Conservation (phyloP, 2,888 invertebrate genomes). For the Oscheius sp. region DNA sequence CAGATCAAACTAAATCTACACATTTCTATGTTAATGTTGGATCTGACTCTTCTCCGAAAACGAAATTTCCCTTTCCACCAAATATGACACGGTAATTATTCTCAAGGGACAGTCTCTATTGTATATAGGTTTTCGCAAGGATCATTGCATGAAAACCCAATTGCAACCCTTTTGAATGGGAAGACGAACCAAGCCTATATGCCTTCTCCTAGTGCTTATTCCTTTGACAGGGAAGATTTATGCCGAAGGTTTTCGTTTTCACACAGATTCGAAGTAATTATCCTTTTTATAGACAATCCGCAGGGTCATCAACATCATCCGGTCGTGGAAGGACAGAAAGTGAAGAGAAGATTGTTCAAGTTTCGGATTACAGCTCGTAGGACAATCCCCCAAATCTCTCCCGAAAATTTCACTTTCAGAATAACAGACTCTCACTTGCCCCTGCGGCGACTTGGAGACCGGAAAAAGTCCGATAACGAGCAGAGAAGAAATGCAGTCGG, state of each 20-base stretch:
- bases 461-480: slow-evolving; percentile 16
- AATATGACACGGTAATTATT: neutral
- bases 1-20: slow-evolving; percentile 15
- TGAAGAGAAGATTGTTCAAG: neutral
- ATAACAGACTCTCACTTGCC: slow-evolving; percentile 22
- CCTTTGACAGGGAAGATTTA: slow-evolving; percentile 1
- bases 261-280: neutral
- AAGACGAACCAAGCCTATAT: slow-evolving; percentile 11
- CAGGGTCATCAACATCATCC: slow-evolving; percentile 4
- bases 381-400: neutral
- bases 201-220: neutral
- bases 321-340: neutral
- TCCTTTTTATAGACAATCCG: slow-evolving; percentile 13
- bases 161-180: slow-evolving; percentile 1
- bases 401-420: slow-evolving; percentile 7
- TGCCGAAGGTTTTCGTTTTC: neutral
- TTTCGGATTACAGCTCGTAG: slow-evolving; percentile 8
- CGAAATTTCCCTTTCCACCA: slow-evolving; percentile 18
- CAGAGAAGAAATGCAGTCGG: slow-evolving; percentile 11
- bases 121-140: slow-evolving; percentile 6
- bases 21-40: slow-evolving; percentile 21
- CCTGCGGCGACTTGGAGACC: slow-evolving; percentile 21
- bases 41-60: neutral
- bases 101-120: neutral
- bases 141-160: neutral